These are phyloP conservation scores for Falco novaeseelandiae DNA, from an alignment of 2,797 vertebrate genomes.

Conservation along the genomic window DNA sequence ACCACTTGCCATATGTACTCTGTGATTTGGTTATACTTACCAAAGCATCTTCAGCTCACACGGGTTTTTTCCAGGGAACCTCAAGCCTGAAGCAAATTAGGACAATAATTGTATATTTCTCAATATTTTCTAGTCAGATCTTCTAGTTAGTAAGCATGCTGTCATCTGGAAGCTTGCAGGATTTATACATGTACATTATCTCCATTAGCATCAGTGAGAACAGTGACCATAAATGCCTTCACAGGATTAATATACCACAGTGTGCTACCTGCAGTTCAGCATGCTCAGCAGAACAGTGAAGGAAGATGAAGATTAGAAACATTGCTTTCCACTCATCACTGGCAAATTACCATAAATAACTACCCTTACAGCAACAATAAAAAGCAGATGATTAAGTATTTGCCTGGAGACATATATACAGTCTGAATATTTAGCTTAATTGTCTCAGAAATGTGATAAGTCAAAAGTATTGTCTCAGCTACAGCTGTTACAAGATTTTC, in stretches of 20 bases:
- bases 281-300: not conserved
- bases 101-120: not conserved
- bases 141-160: not conserved
- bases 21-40: not conserved
- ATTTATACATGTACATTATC: conserved; percentile 32
- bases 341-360: conserved; percentile 50
- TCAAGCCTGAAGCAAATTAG: not conserved
- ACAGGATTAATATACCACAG: not conserved
- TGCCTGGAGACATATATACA: not conserved
- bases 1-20: not conserved
- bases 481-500: not conserved
- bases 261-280: not conserved
- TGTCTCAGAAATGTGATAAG: conserved; percentile 26
- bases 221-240: conserved; percentile 18
- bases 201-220: not conserved
- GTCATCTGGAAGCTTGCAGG: not conserved
- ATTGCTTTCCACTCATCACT: conserved; percentile 32
- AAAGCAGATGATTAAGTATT: conserved; percentile 32
- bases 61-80: not conserved
- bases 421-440: conserved; percentile 59
- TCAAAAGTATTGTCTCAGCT: not conserved
- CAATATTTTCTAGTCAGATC: not conserved
- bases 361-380: not conserved
- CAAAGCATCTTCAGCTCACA: not conserved
- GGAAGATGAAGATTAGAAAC: conserved; percentile 9